Conservation (phyloP, 2,888 invertebrate genomes). For the Phalera bucephala region DNA sequence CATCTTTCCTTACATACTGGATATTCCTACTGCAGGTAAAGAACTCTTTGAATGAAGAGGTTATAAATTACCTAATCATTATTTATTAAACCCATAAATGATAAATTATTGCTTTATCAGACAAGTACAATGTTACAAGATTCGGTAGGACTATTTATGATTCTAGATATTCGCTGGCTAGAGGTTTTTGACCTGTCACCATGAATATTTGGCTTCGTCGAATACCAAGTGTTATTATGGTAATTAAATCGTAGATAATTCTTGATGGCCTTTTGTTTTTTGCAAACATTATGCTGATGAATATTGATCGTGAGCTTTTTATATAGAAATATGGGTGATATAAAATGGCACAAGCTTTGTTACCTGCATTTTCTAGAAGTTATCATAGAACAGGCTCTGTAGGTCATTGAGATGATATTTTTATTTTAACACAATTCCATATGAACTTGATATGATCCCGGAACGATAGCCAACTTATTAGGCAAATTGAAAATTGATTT, state of each 20-base stretch:
- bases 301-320: conserved; percentile 1
- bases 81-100: too few relatives aligned
- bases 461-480: too few relatives aligned
- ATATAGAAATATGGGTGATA: neutral
- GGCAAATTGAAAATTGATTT: too few relatives aligned
- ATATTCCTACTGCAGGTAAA: conserved; percentile 75
- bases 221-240: neutral
- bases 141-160: neutral
- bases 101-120: too few relatives aligned
- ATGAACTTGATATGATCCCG: too few relatives aligned
- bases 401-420: too few relatives aligned
- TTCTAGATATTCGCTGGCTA: neutral
- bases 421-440: too few relatives aligned
- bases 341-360: neutral
- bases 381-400: too few relatives aligned
- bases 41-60: too few relatives aligned
- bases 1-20: conserved; percentile 72
- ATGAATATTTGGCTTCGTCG: neutral
- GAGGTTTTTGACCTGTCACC: conserved; percentile 4
- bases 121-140: too few relatives aligned
- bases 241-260: conserved; percentile 1
- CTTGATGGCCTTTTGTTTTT: conserved; percentile 7
- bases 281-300: conserved; percentile 2
- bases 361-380: too few relatives aligned
- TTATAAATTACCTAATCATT: too few relatives aligned